Evolutionary conservation across 2,113 vertebrate genomes (phyloP), one percentile per base, ranked within the genome.

Genomic region (Anoura caudifer): DNA sequence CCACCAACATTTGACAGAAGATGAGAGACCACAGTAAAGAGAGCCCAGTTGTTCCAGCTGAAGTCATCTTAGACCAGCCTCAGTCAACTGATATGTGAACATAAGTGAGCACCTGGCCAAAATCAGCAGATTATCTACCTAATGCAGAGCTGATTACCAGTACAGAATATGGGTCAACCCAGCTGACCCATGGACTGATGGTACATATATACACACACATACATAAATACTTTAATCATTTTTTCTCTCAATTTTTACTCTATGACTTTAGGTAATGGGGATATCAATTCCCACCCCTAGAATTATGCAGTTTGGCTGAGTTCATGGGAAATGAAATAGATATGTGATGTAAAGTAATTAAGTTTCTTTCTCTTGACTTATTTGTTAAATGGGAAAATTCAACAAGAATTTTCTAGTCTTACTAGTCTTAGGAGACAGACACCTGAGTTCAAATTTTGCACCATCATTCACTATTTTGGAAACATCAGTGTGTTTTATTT

Each of bases 401-500:
- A 15, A 83, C 28, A 84, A 83, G 38, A 81, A n/a, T n/a, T n/a
- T n/a, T n/a, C n/a, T n/a, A n/a, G n/a, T 77, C 59, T 69, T 10
- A 61, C 16, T 43, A 79, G 4, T 82, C 7, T 70, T 87, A 83
- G n/a, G 28, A 87, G 28, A 31, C 81, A 65, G 59, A 94, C 76
- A 45, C 15, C 59, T 81, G 20, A 85, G 43, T 85, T 92, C 31
- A 69, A 92, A 85, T 16, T 31, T 65, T 84, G 22, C 5, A 61
- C 24, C 28, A 87, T 28, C 28, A 87, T 7, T 91, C 19, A 76
- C 26, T 75, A 41, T 73, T 56, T 88, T 69, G 5, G 61, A 85
- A 95, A 47, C 43, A 86, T 95, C 19, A 79, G 20, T 73, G 22
- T 59, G 52, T 91, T 82, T 70, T 88, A 79, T 59, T 85, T 92